phyloP scores from a whole-genome alignment of 1,140 invertebrate genomes.

The Coenobita brevimanus region DNA sequence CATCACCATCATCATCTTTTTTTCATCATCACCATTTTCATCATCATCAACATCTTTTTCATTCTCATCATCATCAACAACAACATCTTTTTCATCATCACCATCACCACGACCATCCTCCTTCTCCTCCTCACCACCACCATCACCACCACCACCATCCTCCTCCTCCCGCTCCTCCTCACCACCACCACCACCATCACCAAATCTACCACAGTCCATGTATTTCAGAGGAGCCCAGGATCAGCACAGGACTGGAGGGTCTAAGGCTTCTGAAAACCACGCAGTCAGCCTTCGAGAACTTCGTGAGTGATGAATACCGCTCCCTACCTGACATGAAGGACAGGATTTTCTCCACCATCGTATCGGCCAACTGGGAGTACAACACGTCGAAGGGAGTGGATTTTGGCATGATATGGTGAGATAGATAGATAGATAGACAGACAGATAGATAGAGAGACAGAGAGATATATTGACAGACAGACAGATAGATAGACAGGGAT shows the following conservation, averaged over 20 bases:
- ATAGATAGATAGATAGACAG: not conserved
- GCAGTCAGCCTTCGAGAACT: slow-evolving; percentile 84
- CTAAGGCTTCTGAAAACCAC: slow-evolving; percentile 84
- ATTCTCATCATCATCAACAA: too few relatives aligned
- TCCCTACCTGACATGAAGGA: slow-evolving; percentile 83
- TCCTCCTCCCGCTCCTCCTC: too few relatives aligned
- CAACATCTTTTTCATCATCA: too few relatives aligned
- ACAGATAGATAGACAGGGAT: too few relatives aligned
- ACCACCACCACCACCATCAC: too few relatives aligned
- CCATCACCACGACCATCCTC: too few relatives aligned
- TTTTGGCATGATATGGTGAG: slow-evolving; percentile 75
- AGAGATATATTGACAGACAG: not conserved
- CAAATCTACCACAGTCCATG: not conserved
- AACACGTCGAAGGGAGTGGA: slow-evolving; percentile 78
- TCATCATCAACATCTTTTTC: too few relatives aligned
- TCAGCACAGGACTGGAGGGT: slow-evolving; percentile 75
- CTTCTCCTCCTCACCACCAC: too few relatives aligned
- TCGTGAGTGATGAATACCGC: slow-evolving; percentile 83
- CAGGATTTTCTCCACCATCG: slow-evolving; percentile 82
- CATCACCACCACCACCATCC: too few relatives aligned
- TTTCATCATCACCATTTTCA: too few relatives aligned
- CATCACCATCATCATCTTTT: too few relatives aligned
- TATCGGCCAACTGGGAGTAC: slow-evolving; percentile 83
- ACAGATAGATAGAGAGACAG: not conserved
- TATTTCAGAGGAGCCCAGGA: slow-evolving; percentile 36